These are phyloP conservation scores for Sminthopsis crassicaudata DNA, from an alignment of 2,113 vertebrate species.

Conservation along the genomic window DNA sequence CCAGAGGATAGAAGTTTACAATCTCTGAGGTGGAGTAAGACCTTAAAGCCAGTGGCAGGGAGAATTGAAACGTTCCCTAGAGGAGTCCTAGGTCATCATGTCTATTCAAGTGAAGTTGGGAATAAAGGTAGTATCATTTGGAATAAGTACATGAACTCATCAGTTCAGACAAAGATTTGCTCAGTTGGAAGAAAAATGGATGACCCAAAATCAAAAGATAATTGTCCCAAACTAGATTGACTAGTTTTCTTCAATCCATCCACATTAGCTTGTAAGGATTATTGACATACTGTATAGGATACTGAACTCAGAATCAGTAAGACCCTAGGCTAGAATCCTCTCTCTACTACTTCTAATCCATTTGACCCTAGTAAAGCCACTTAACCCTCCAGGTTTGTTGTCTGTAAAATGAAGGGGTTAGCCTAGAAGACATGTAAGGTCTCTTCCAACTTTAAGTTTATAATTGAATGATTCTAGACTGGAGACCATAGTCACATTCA, in stretches of 20 bases:
- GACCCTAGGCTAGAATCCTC: background rate
- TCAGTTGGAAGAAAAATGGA: background rate
- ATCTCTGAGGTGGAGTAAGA: constrained; percentile 1
- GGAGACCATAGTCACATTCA: background rate
- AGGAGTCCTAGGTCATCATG: background rate
- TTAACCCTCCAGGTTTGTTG: background rate
- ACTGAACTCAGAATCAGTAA: background rate
- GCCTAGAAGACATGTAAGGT: background rate
- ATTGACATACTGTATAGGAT: background rate
- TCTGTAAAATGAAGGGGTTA: background rate
- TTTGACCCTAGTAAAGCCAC: background rate
- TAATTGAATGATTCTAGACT: background rate
- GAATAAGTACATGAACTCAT: background rate
- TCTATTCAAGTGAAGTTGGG: rapidly evolving
- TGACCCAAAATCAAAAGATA: rapidly evolving
- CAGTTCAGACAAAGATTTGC: rapidly evolving
- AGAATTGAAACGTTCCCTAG: background rate
- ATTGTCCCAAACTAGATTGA: background rate
- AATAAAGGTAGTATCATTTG: background rate
- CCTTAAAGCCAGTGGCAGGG: background rate
- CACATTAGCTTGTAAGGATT: background rate
- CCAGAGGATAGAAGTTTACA: constrained; percentile 54
- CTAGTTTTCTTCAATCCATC: background rate
- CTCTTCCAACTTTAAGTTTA: background rate
- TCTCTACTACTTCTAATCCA: background rate